Evolutionary conservation across 2,888 invertebrate species (phyloP).

Genomic region (Rhodophaea formosa): DNA sequence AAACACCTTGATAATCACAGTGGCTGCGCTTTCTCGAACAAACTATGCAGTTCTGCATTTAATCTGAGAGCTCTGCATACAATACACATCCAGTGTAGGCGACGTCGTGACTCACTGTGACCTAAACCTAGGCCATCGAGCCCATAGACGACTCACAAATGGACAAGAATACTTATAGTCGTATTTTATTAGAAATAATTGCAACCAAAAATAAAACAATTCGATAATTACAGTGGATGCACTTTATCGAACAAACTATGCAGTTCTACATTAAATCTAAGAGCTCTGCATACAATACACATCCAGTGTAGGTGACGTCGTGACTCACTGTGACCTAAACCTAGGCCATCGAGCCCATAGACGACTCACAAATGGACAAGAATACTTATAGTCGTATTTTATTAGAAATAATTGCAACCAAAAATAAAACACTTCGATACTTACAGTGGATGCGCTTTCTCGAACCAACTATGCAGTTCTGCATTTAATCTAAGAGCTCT

Average conservation of each 20-base stretch:
- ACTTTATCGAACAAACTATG: constrained; percentile 42
- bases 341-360: background rate
- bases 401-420: no score
- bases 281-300: constrained; percentile 39
- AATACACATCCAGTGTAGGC: constrained; percentile 37
- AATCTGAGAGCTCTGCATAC: constrained; percentile 31
- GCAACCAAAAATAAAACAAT: constrained; percentile 1
- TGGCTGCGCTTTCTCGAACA: constrained; percentile 41
- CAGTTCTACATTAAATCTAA: constrained; percentile 18
- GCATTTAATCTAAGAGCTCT: background rate
- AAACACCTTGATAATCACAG: constrained; percentile 29
- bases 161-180: no score
- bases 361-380: background rate
- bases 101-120: constrained; percentile 33
- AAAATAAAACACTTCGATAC: constrained; percentile 23
- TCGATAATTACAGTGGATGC: constrained; percentile 32
- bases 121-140: constrained; percentile 3
- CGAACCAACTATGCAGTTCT: constrained; percentile 37
- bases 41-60: constrained; percentile 30
- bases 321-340: constrained; percentile 30
- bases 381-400: no score
- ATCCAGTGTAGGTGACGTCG: constrained; percentile 33
- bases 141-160: constrained; percentile 2
- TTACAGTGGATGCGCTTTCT: constrained; percentile 37
- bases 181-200: no score